Conservation (phyloP, 2,113 vertebrate species). For the Paedocypris sp. region DNA sequence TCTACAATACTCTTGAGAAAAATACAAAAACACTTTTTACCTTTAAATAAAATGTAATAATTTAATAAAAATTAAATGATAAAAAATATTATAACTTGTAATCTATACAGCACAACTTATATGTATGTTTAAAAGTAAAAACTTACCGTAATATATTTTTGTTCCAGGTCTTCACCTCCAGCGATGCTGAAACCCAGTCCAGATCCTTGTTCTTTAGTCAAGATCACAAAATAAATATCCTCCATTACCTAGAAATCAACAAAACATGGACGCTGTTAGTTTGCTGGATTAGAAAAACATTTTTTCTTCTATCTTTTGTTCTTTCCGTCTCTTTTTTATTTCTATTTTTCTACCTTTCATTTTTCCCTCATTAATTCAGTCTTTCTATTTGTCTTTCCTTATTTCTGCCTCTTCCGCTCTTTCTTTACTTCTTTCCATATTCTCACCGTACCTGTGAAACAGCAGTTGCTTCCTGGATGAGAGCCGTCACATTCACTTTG, state of each 20-base stretch:
- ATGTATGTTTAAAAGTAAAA: not conserved
- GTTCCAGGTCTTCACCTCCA: constrained; percentile 79
- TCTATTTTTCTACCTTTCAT: too few relatives aligned
- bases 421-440: too few relatives aligned
- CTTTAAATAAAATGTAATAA: too few relatives aligned
- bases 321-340: too few relatives aligned
- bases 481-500: constrained; percentile 51
- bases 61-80: not conserved
- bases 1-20: too few relatives aligned
- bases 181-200: constrained; percentile 88
- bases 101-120: too few relatives aligned
- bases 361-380: too few relatives aligned
- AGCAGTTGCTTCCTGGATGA: constrained; percentile 66
- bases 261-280: too few relatives aligned
- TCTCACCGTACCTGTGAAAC: constrained; percentile 80
- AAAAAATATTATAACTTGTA: not conserved
- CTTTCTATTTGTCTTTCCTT: not conserved
- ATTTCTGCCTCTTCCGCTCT: too few relatives aligned
- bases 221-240: constrained; percentile 70
- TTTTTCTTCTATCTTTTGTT: too few relatives aligned
- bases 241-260: constrained; percentile 61
- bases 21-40: too few relatives aligned
- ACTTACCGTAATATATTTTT: constrained; percentile 75
- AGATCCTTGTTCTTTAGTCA: constrained; percentile 81
- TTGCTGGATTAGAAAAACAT: too few relatives aligned